These are phyloP conservation scores for Grantiella picta DNA, from an alignment of 2,113 vertebrate genomes.

Conservation along the genomic window DNA sequence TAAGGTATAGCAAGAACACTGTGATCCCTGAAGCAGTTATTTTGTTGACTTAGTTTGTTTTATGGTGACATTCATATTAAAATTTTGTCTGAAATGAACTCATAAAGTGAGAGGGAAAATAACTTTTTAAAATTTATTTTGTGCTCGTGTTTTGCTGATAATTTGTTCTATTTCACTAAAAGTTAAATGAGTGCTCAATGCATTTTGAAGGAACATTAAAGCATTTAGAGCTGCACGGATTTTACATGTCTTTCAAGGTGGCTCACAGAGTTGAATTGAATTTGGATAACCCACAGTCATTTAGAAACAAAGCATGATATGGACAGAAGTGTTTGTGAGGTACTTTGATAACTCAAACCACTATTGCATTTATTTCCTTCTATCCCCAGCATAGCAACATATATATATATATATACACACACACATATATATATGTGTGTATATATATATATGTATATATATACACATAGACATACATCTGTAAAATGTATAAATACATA, in stretches of 20 bases:
- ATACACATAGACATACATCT: no score
- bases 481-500: neutral
- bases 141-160: neutral
- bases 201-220: neutral
- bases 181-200: constrained; percentile 23
- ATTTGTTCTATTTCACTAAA: neutral
- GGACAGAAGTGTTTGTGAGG: neutral
- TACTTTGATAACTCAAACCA: neutral
- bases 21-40: neutral
- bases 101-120: neutral
- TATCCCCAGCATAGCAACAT: neutral
- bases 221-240: neutral
- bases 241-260: neutral
- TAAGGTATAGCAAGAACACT: neutral
- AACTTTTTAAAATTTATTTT: constrained; percentile 21
- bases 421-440: neutral
- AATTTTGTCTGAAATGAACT: constrained; percentile 23
- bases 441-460: neutral
- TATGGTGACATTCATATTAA: constrained; percentile 4
- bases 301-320: neutral
- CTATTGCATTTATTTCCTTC: neutral
- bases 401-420: neutral
- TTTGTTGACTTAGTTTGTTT: neutral
- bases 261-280: neutral
- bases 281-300: neutral